phyloP scores from a whole-genome alignment of 2,888 invertebrate genomes.

The Lumbricus terrestris region DNA sequence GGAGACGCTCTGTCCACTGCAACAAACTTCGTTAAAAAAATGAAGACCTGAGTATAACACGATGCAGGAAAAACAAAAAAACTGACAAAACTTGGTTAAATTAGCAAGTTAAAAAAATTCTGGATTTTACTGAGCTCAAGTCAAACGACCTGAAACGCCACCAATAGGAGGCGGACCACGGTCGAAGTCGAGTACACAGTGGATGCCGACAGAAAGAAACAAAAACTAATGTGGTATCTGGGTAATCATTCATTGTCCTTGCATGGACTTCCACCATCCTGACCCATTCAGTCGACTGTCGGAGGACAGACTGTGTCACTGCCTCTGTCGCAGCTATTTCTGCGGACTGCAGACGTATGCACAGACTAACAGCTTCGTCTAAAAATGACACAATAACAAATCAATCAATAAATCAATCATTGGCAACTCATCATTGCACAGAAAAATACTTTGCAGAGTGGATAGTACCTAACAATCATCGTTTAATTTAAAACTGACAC shows the following conservation, averaged over 20 bases:
- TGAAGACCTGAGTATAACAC: not conserved
- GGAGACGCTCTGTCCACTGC: not conserved
- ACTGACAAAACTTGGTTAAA: not conserved
- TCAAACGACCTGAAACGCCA: not conserved
- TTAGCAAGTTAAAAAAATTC: not conserved
- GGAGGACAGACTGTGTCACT: too few species aligned
- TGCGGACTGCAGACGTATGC: not conserved
- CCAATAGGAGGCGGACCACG: not conserved
- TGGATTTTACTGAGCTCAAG: not conserved
- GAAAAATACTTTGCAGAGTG: too few species aligned
- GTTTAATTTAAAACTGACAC: too few species aligned
- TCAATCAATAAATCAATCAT: not conserved
- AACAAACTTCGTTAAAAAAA: not conserved
- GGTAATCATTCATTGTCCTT: constrained; percentile 3
- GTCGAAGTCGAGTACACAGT: not conserved
- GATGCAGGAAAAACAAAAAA: not conserved
- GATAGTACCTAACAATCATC: too few species aligned
- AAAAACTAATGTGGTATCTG: not conserved
- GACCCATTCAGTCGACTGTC: too few species aligned
- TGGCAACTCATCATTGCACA: not conserved
- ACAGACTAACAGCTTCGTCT: not conserved
- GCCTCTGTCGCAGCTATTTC: not conserved
- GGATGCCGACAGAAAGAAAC: not conserved
- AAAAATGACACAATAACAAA: not conserved
- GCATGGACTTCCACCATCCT: not conserved